Evolutionary conservation across 2,797 vertebrate genomes (phyloP), one percentile per base, ranked within the genome.

Genomic region (Crotalus adamanteus): DNA sequence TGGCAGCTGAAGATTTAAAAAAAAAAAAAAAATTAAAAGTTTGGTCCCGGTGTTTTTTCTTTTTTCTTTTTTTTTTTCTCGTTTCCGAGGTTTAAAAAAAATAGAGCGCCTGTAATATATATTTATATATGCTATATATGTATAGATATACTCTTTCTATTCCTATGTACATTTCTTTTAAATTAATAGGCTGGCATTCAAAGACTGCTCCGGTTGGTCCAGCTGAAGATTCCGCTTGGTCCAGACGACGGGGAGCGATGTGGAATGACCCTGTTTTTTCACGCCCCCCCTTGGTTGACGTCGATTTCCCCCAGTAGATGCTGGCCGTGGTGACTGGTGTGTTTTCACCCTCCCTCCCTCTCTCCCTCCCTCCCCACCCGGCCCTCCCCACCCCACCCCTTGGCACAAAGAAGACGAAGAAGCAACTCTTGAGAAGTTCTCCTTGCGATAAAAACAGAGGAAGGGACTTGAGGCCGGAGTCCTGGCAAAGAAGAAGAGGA

Each of bases 81-180:
- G 28, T 60, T 60, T 65, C 13, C 25, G 97, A 95, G 26, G 95
- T 97, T 95, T 96, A 97, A 97, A 96, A 95, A 95, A 97, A 96
- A 96, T 95, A 96, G 95, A 94, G 94, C 37, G 37, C 92, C 93
- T 94, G 94, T 96, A 69, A 91, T 97, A 95, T 96, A 94, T 95
- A 87, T 96, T 89, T 92, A 88, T 96, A 8, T 95, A 92, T 92
- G 86, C 61, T 92, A 91, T 73, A 37, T 63, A 83, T 83, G 59
- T 90, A 59, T 60, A 61, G 37, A 88, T 51, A 89, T 60, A 88
- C 37, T 88, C 73, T 78, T 78, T 78, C 73, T 78, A 78, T 78
- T 78, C 73, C 73, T 78, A 78, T 78, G 37, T 78, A 78, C 73
- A 60, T 18, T 22, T 60, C 31, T 53, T 11, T 90, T 53, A 69